phyloP scores from a whole-genome alignment of 1,140 invertebrate species.

The Saxidomus purpurata region DNA sequence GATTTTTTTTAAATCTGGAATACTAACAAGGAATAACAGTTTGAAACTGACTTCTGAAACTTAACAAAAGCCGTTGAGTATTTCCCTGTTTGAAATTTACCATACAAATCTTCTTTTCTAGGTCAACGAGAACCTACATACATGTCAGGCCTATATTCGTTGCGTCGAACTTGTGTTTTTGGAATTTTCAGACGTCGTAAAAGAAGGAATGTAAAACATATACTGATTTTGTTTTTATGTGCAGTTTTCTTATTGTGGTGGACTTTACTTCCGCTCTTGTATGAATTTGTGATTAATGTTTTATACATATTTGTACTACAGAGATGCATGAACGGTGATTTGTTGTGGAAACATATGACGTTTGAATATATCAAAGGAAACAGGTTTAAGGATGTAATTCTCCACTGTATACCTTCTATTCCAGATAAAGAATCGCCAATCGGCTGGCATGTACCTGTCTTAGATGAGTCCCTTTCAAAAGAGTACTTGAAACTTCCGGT shows the following conservation, averaged over 20 bases:
- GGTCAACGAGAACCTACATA: no score
- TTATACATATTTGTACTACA: not conserved
- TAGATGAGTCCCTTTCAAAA: slow-evolving; percentile 12
- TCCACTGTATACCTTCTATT: not conserved
- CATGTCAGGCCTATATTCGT: no score
- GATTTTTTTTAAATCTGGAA: no score
- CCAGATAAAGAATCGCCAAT: not conserved
- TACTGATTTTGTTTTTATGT: no score
- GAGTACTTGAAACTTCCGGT: slow-evolving; percentile 32
- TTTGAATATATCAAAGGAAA: not conserved
- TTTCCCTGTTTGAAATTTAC: no score
- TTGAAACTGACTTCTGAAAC: no score
- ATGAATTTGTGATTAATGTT: not conserved
- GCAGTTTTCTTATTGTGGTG: not conserved
- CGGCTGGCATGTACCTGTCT: not conserved
- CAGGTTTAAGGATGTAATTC: not conserved
- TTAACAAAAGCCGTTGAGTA: no score
- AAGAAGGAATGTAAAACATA: no score
- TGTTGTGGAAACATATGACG: not conserved
- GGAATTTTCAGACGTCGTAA: no score
- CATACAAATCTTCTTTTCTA: no score
- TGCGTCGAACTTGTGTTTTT: no score
- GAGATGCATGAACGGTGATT: not conserved
- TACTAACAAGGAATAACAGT: no score
- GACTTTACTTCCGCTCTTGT: not conserved